phyloP scores from a whole-genome alignment of 2,797 vertebrate species.

The Molothrus ater region DNA sequence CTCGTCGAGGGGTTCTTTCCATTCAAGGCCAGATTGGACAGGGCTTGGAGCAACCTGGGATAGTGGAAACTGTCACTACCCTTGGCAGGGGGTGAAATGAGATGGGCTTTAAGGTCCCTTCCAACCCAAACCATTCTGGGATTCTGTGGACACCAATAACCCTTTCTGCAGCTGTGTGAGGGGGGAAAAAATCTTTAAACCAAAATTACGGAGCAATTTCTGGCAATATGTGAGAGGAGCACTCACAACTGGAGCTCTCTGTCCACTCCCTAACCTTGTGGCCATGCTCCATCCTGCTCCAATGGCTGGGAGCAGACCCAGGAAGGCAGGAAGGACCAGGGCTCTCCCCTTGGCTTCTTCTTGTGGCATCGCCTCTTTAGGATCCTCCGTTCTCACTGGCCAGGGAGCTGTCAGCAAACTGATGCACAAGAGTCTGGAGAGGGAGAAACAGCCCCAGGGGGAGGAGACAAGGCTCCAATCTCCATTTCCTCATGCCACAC shows the following conservation, averaged over 20 bases:
- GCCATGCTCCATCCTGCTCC: background rate
- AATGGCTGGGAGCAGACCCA: background rate
- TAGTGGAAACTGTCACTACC: background rate
- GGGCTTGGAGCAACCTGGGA: background rate
- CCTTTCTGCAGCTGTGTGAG: background rate
- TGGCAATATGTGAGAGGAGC: background rate
- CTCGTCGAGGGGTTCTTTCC: background rate
- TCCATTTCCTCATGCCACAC: background rate
- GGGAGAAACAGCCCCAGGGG: background rate
- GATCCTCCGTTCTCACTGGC: rapidly evolving
- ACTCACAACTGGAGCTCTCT: background rate
- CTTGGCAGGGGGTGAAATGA: background rate
- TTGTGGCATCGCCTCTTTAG: background rate
- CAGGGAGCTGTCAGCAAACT: background rate
- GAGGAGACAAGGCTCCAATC: background rate
- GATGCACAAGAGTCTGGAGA: background rate
- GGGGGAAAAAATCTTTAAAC: background rate
- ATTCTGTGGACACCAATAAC: background rate
- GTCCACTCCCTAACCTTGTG: background rate
- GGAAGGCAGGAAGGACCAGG: background rate
- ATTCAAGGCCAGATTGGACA: background rate
- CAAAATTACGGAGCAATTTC: rapidly evolving
- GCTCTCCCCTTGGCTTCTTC: background rate
- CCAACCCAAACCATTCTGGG: background rate
- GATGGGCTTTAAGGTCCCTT: background rate